These are phyloP conservation scores for Lepidochrysops patricia DNA, from an alignment of 2,888 invertebrate genomes.

Conservation along the genomic window DNA sequence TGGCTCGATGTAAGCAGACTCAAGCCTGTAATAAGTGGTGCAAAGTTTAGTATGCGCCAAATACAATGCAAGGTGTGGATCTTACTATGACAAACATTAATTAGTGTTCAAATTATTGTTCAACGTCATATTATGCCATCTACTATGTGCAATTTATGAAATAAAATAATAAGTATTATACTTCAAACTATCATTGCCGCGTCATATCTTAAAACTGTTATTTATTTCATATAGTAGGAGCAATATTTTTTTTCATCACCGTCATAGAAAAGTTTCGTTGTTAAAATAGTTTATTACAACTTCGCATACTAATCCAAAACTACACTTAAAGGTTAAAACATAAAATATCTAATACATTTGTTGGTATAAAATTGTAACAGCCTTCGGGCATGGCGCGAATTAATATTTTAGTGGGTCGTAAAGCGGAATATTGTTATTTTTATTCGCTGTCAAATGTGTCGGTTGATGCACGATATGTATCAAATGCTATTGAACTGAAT, in stretches of 20 bases:
- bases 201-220: too few species aligned
- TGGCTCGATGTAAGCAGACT: neutral
- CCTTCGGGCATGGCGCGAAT: conserved; percentile 21
- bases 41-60: neutral
- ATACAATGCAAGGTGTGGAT: too few species aligned
- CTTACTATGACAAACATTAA: too few species aligned
- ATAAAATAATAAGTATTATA: too few species aligned
- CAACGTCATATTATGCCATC: too few species aligned
- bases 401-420: conserved; percentile 43
- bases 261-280: too few species aligned
- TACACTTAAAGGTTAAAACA: neutral
- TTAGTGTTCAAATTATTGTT: too few species aligned
- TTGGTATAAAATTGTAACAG: neutral
- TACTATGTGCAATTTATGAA: too few species aligned
- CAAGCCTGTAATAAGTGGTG: neutral
- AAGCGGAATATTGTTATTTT: conserved; percentile 35
- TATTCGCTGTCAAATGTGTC: conserved; percentile 31
- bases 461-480: conserved; percentile 23
- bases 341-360: neutral
- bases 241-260: too few species aligned
- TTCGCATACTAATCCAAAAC: neutral
- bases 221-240: too few species aligned
- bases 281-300: too few species aligned
- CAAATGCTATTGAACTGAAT: conserved; percentile 6
- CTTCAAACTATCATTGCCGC: too few species aligned